Percentiles rank a stretch among this genome's conserved stretches.
phyloP scores from a whole-genome alignment of 1,140 invertebrate genomes.

The Adelges cooleyi region DNA sequence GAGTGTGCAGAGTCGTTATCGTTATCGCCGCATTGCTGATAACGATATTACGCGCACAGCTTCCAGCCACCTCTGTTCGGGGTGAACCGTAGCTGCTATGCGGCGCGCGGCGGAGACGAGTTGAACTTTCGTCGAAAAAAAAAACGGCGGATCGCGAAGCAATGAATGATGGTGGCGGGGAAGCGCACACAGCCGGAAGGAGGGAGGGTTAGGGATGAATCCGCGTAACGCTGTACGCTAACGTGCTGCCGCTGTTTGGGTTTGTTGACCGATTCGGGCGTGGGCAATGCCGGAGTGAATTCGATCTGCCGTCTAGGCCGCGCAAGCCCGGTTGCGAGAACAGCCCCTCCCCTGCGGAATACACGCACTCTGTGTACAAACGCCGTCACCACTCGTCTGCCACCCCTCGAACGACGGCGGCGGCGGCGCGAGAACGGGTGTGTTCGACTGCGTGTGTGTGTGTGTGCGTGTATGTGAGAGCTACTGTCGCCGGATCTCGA shows the following conservation, averaged over 20 bases:
- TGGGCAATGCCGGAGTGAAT: constrained; percentile 2
- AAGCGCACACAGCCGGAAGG: too few relatives aligned
- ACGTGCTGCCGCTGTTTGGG: not conserved
- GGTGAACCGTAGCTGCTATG: too few relatives aligned
- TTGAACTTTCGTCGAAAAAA: too few relatives aligned
- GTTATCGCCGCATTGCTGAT: too few relatives aligned
- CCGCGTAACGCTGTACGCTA: not conserved
- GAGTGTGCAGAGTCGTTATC: too few relatives aligned
- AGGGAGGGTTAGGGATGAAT: too few relatives aligned
- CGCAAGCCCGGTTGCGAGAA: not conserved
- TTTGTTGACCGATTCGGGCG: constrained; percentile 26
- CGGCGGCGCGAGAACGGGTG: not conserved
- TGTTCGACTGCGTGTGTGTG: not conserved
- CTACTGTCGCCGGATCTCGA: constrained; percentile 3
- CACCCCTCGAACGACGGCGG: too few relatives aligned
- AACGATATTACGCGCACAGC: too few relatives aligned
- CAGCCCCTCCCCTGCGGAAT: not conserved
- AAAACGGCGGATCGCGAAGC: not conserved
- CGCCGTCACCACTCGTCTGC: too few relatives aligned
- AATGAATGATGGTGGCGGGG: not conserved
- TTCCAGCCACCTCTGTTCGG: too few relatives aligned
- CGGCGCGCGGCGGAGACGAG: too few relatives aligned
- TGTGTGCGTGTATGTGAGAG: not conserved
- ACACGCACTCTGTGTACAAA: too few relatives aligned
- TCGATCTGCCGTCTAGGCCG: constrained; percentile 3